phyloP scores from a whole-genome alignment of 2,888 invertebrate species.

The Pseudanteris insignis region DNA sequence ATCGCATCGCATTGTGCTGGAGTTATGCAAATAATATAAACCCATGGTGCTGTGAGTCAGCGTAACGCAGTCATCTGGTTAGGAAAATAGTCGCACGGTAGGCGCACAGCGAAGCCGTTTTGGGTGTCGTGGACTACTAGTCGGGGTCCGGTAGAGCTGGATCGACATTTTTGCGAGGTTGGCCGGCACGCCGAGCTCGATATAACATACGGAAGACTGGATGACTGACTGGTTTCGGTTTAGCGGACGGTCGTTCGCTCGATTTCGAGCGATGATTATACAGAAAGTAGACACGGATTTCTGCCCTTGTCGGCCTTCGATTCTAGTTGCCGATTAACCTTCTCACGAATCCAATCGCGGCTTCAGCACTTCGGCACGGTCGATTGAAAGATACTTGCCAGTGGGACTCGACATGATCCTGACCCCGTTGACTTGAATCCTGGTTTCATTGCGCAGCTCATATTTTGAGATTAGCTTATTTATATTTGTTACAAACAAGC shows the following conservation, averaged over 20 bases:
- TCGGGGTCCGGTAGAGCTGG: constrained; percentile 33
- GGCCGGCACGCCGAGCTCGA: constrained; percentile 39
- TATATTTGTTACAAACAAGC: too few relatives aligned
- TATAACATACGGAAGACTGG: constrained; percentile 25
- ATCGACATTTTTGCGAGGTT: constrained; percentile 54
- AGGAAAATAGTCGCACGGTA: too few relatives aligned
- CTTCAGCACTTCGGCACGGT: too few relatives aligned
- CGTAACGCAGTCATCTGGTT: constrained; percentile 16
- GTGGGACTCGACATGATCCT: constrained; percentile 4
- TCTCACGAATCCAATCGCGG: constrained; percentile 14
- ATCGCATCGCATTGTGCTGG: not conserved
- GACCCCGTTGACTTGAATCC: too few relatives aligned
- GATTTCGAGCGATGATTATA: constrained; percentile 42
- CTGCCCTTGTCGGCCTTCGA: constrained; percentile 46
- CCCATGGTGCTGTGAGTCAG: constrained; percentile 16
- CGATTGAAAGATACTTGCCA: constrained; percentile 14
- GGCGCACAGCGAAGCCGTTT: too few relatives aligned
- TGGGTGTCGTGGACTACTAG: too few relatives aligned
- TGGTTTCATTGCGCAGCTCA: too few relatives aligned
- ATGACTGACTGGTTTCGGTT: constrained; percentile 48
- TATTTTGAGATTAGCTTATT: too few relatives aligned
- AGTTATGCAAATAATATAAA: constrained; percentile 22
- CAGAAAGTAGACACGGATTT: constrained; percentile 41
- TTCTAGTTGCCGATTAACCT: constrained; percentile 46
- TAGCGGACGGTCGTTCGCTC: constrained; percentile 45